Conservation (phyloP, 2,113 vertebrate species). For the Megaptera novaeangliae region DNA sequence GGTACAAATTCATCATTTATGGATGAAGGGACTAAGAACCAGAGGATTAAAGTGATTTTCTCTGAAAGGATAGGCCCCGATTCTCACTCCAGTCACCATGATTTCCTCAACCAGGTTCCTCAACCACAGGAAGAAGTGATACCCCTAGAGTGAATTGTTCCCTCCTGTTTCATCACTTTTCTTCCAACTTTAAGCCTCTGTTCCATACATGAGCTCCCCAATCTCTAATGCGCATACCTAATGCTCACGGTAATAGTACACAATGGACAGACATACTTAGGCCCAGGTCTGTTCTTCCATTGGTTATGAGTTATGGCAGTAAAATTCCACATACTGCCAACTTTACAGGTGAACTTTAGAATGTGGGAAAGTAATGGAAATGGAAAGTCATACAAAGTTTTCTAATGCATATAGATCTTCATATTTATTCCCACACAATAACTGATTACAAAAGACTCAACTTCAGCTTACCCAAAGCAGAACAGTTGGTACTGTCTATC, state of each 20-base stretch:
- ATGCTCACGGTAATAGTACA: background rate
- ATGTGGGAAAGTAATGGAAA: background rate
- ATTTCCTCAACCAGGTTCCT: background rate
- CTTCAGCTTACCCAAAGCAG: background rate
- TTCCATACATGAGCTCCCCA: background rate
- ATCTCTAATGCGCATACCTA: background rate
- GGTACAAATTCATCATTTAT: background rate
- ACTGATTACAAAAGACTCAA: background rate
- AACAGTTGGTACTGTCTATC: background rate
- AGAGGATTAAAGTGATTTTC: background rate
- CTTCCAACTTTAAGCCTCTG: background rate
- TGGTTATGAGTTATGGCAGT: background rate
- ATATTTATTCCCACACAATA: background rate
- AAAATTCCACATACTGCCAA: background rate
- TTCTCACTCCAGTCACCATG: background rate
- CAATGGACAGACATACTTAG: background rate
- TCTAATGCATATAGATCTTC: background rate
- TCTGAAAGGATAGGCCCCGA: background rate
- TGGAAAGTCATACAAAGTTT: background rate
- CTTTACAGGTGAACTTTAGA: background rate
- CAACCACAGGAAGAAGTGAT: background rate
- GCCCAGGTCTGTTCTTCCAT: background rate
- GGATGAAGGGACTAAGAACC: background rate
- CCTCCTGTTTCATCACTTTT: background rate
- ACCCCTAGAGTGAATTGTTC: rapidly evolving